Conservation (phyloP, 2,113 vertebrate genomes). For the Corythaixoides concolor region DNA sequence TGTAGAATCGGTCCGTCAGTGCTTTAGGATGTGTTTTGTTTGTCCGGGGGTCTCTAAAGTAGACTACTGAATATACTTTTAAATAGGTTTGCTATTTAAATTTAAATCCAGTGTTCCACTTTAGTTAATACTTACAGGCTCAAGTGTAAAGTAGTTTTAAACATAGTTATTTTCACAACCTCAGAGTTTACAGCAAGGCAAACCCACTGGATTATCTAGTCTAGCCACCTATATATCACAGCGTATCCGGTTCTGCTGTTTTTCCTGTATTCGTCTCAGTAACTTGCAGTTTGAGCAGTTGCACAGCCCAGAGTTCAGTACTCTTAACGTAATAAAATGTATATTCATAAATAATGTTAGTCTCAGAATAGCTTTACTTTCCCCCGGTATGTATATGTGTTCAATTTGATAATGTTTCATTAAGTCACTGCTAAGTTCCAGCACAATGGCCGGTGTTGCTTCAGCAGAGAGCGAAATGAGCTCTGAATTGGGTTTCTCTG, state of each 20-base stretch:
- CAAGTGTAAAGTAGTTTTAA: constrained; percentile 5
- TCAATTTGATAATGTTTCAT: background rate
- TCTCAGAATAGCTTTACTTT: background rate
- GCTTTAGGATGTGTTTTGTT: background rate
- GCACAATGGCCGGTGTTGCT: background rate
- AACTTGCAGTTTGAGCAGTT: background rate
- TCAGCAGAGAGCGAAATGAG: background rate
- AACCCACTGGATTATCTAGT: background rate
- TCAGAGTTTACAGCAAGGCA: background rate
- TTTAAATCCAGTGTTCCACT: background rate
- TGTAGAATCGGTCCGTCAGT: background rate
- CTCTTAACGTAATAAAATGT: background rate
- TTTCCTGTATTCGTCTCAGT: background rate
- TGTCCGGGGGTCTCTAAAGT: background rate
- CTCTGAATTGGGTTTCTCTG: background rate
- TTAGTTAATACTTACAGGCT: background rate
- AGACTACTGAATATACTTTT: background rate
- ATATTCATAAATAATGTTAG: background rate
- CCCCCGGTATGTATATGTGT: background rate
- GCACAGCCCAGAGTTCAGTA: background rate
- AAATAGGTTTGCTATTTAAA: background rate
- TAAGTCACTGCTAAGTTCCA: background rate
- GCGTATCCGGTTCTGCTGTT: background rate
- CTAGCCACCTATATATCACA: background rate
- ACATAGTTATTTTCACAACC: background rate